Percentiles rank a stretch among this genome's conserved stretches.
Evolutionary conservation across 1,140 invertebrate genomes (phyloP).

Genomic region (Ganaspis sp.): DNA sequence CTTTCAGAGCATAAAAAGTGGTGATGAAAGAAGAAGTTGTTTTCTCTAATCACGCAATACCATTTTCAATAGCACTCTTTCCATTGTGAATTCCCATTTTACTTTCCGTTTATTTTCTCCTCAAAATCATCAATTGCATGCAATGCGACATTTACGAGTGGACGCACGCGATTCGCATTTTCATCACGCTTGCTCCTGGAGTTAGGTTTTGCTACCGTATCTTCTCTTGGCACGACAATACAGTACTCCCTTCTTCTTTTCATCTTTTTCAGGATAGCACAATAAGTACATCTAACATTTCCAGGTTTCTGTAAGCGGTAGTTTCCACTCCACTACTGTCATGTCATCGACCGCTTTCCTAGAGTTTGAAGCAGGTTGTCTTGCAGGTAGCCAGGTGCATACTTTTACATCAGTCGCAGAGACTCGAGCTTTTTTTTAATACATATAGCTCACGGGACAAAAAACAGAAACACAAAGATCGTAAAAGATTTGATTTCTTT

Average conservation of each 20-base stretch:
- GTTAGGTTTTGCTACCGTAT: conserved; percentile 18
- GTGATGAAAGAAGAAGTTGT: conserved; percentile 6
- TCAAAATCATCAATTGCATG: conserved; percentile 18
- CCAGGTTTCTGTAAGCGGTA: conserved; percentile 24
- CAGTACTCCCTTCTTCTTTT: neutral
- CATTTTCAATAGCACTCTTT: neutral
- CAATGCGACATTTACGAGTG: conserved; percentile 25
- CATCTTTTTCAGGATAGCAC: neutral
- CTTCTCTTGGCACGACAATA: conserved; percentile 7
- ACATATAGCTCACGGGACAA: neutral
- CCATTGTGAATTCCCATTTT: conserved; percentile 6
- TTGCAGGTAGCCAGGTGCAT: conserved; percentile 25
- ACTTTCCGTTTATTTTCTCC: conserved; percentile 21
- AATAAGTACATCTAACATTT: conserved; percentile 14
- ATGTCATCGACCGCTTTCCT: conserved; percentile 25
- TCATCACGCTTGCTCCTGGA: conserved; percentile 13
- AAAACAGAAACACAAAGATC: neutral
- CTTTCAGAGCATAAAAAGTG: neutral
- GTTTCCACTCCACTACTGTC: conserved; percentile 27
- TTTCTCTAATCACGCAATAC: conserved; percentile 13
- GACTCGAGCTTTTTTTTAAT: neutral
- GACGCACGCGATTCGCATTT: conserved; percentile 26
- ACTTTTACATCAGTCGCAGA: conserved; percentile 2
- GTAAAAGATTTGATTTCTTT: neutral
- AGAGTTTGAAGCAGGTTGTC: conserved; percentile 26